These are phyloP conservation scores for Axis porcinus DNA, from an alignment of 2,113 vertebrate genomes.

Conservation along the genomic window DNA sequence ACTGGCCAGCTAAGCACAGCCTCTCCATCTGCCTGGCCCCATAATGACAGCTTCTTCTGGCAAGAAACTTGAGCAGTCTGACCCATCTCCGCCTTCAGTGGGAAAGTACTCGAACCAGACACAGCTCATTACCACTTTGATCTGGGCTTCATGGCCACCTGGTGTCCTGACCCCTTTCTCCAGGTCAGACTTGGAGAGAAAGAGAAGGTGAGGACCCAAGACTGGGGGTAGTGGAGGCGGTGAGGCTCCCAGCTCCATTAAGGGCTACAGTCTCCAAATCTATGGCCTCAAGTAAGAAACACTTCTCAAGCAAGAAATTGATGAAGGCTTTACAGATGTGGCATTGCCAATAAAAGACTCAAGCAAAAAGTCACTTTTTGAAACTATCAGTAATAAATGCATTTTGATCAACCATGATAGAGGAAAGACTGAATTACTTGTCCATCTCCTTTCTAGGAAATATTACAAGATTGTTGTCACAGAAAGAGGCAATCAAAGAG, in stretches of 20 bases:
- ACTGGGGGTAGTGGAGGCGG: fast-evolving
- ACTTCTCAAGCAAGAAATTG: background rate
- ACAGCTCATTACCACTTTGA: background rate
- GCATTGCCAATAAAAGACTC: background rate
- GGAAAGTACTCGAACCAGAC: background rate
- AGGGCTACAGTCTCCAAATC: background rate
- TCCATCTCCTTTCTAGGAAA: background rate
- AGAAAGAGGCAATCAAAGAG: background rate
- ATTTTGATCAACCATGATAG: conserved; percentile 16
- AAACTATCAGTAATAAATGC: background rate
- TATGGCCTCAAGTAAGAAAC: background rate
- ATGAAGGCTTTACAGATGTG: background rate
- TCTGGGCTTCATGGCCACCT: background rate
- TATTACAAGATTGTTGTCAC: background rate
- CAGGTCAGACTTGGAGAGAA: background rate
- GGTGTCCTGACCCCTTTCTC: background rate
- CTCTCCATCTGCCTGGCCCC: background rate
- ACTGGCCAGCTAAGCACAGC: background rate
- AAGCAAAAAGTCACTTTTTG: background rate
- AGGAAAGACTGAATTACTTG: background rate
- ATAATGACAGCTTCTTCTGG: background rate
- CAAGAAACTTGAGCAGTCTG: background rate
- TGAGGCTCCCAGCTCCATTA: background rate
- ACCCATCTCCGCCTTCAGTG: background rate
- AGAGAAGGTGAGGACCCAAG: background rate